Evolutionary conservation across 2,888 invertebrate genomes (phyloP).

Genomic region (Caenorhabditis doughertyi): DNA sequence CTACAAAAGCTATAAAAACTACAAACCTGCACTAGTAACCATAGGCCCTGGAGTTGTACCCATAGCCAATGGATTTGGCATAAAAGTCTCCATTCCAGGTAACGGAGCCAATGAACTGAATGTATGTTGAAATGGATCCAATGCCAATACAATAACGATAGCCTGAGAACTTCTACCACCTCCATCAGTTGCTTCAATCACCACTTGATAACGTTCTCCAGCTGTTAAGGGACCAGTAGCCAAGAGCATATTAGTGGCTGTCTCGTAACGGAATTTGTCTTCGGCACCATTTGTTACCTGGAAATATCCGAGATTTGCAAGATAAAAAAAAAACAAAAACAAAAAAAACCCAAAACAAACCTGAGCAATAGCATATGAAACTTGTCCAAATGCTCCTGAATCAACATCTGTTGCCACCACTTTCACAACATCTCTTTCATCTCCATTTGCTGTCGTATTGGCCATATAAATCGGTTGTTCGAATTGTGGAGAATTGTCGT

Average conservation of each 20-base stretch:
- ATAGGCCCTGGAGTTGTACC: slow-evolving; percentile 41
- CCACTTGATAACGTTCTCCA: slow-evolving; percentile 79
- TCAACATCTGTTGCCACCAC: slow-evolving; percentile 76
- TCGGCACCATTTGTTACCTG: slow-evolving; percentile 79
- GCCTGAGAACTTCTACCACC: slow-evolving; percentile 72
- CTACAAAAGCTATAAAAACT: too few species aligned
- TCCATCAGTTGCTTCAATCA: slow-evolving; percentile 76
- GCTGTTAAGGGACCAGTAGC: slow-evolving; percentile 76
- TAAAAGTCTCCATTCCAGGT: slow-evolving; percentile 72
- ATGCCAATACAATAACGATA: slow-evolving; percentile 71
- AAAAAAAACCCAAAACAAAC: slow-evolving; percentile 15
- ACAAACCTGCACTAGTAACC: slow-evolving; percentile 53
- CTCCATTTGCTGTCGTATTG: too few species aligned
- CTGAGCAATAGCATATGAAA: slow-evolving; percentile 77
- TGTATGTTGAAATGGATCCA: slow-evolving; percentile 35
- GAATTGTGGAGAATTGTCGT: too few species aligned
- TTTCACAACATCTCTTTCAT: too few species aligned
- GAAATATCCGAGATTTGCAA: not conserved
- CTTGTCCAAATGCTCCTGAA: slow-evolving; percentile 74
- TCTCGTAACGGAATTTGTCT: slow-evolving; percentile 80
- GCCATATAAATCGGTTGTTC: too few species aligned
- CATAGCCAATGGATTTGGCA: slow-evolving; percentile 63
- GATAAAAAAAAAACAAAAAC: too few species aligned
- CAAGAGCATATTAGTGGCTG: slow-evolving; percentile 72
- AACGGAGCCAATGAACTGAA: slow-evolving; percentile 54